Base-by-base conservation (phyloP, 2,113 vertebrate genomes). In the Peromyscus polionotus region DNA sequence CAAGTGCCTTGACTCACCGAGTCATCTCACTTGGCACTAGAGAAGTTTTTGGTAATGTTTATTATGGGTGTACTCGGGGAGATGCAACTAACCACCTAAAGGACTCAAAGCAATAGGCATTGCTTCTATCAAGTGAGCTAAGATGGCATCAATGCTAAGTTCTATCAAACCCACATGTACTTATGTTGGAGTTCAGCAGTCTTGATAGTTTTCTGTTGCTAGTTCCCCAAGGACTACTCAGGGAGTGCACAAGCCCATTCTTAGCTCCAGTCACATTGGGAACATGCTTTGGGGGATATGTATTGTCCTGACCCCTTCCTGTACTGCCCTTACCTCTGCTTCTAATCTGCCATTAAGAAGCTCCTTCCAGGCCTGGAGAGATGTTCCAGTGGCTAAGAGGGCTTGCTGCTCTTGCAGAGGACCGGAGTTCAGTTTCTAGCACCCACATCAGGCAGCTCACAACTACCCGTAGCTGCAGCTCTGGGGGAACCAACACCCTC, bases 51-150 rank as follows among this genome's bases (percentile, higher is more conserved):
- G 14, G 5, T 36, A 83, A 86, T 26, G 28, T 88, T 94, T 59
- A 67, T 22, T 73, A 67, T 94, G 31, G 3, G 73, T 92, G 10
- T 20, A 39, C 3, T 75, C 24, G 1, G 73, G 39, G 9, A 17
- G 39, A 63, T 45, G 20, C 81, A 88, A 67, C 73, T 65, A 72
- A 36, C 54, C 81, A 28, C 70, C 45, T 33, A 77, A 79, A 70
- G 45, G 51, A 48, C 73, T 94, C 22, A 67, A 90, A 70, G 51
- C 83, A 68, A 51, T 48, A 31, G 12, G 19, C 3, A 51, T 1
- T 45, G 3, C 36, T 88, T 93, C 81, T 93, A 57, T 83, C 57
- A 68, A 88, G 79, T 68, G 33, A 86, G 31, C 75, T 85, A 92
- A 79, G 65, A 84, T 72, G 14, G n/a, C 83, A 79, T 70, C 24